Conservation (phyloP, 37 sponge, comb jelly and placozoan genomes). For the Mnemiopsis leidyi region DNA sequence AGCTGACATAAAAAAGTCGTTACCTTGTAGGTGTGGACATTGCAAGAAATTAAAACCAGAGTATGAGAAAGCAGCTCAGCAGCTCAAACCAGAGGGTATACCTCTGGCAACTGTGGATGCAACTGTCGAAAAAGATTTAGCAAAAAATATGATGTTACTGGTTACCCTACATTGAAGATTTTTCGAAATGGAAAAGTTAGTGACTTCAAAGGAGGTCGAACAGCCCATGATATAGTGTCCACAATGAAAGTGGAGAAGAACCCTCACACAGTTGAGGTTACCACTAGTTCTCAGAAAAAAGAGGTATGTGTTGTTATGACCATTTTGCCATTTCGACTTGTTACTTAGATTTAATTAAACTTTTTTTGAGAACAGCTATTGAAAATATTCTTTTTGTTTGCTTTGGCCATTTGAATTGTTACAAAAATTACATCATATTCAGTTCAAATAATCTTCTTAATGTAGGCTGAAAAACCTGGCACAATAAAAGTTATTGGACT, state of each 20-base stretch:
- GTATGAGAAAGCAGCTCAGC: constrained; percentile 72
- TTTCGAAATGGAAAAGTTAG: constrained; percentile 77
- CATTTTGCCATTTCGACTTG: no score
- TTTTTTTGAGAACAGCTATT: not conserved
- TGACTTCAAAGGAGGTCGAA: constrained; percentile 75
- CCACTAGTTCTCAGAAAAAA: constrained; percentile 44
- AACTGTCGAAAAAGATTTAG: constrained; percentile 74
- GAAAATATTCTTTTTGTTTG: constrained; percentile 31
- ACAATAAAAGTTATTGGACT: not conserved
- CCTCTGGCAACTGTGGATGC: constrained; percentile 73
- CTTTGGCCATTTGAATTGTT: no score
- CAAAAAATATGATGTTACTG: constrained; percentile 70
- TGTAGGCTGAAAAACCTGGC: constrained; percentile 44
- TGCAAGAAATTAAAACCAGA: constrained; percentile 75
- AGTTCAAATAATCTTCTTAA: no score
- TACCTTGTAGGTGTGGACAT: constrained; percentile 70
- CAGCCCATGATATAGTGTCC: constrained; percentile 70
- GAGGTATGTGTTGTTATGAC: no score
- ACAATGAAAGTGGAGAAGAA: constrained; percentile 69
- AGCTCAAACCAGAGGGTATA: constrained; percentile 66
- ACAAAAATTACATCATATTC: no score
- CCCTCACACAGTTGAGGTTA: constrained; percentile 66
- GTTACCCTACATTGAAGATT: constrained; percentile 77
- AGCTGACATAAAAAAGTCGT: no score
- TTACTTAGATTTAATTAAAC: no score